phyloP scores from a whole-genome alignment of 1,140 invertebrate species.

The Panagrolaimus sp. region DNA sequence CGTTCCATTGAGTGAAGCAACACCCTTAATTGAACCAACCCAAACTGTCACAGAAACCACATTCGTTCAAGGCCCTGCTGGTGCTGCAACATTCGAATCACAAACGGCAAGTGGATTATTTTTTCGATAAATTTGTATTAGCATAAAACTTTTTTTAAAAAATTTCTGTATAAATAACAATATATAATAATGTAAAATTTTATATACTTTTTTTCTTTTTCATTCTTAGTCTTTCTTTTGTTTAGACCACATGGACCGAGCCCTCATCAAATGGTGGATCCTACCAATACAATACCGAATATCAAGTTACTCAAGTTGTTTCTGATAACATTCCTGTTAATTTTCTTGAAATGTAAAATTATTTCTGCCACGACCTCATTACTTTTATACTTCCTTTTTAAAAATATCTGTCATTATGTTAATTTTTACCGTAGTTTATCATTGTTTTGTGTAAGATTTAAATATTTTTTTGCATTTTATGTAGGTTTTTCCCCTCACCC shows the following conservation, averaged over 20 bases:
- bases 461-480: too few species aligned
- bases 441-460: not conserved
- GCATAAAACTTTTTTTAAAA: not conserved
- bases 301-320: not conserved
- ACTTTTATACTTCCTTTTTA: slow-evolving; percentile 10
- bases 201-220: not conserved
- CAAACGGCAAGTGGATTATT: too few species aligned
- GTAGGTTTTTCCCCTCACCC: too few species aligned
- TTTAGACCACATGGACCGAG: not conserved
- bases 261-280: not conserved
- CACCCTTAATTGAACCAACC: not conserved
- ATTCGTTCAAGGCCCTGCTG: not conserved
- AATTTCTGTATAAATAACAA: too few species aligned
- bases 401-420: not conserved
- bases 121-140: not conserved
- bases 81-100: not conserved
- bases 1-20: not conserved
- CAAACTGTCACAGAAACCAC: not conserved
- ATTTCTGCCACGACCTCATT: not conserved
- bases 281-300: not conserved
- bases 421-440: not conserved
- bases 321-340: not conserved
- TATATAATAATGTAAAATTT: too few species aligned
- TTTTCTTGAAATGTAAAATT: not conserved
- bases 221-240: slow-evolving; percentile 3